Base-by-base conservation (phyloP, 1,140 invertebrate genomes). In the Venturia canescens region DNA sequence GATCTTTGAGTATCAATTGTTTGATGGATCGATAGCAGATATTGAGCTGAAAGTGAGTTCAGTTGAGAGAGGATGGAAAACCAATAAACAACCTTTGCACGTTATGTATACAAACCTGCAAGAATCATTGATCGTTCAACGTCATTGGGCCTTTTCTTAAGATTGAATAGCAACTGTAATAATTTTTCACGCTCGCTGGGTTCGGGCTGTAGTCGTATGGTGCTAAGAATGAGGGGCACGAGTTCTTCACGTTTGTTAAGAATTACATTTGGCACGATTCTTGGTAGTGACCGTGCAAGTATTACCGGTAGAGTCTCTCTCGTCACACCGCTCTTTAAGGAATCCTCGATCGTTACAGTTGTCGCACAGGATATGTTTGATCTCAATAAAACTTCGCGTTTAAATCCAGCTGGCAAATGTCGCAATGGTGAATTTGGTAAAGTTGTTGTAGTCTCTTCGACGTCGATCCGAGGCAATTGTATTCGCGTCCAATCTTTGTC, bases 121-220 rank as follows among this genome's bases (percentile, higher is more conserved):
- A 96, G 88, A 85, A 96, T 96, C 87, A 94, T 93, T 84, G 93
- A 92, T 82, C 96, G 92, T 87, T 96, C 96, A 16, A 94, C 93
- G 82, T 94, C 93, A 80, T 95, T 94, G 23, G 96, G 96, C 84
- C 94, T 93, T 85, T 96, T 96, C 83, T 96, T 96, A 5, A 96
- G 90, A 90, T 96, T 96, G 83, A 97, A 96, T 3, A 96, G 87
- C 66, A 95, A 92, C 78, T 96, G 94, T 0, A 96, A 88, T 7
- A 96, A 88, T 82, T 93, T 94, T 84, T 96, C 96, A 81, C 95
- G 92, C 80, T 94, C 93, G 34, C 89, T 89, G 9, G 92, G 83
- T 81, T 94, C 93, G 16, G 93, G 91, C 87, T 96, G 94, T 13
- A 96, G 88, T 77, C 93, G 93, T 53, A 96, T 94, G 15, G 94